Conservation (phyloP, 2,113 vertebrate species). For the Heterocephalus glaber region DNA sequence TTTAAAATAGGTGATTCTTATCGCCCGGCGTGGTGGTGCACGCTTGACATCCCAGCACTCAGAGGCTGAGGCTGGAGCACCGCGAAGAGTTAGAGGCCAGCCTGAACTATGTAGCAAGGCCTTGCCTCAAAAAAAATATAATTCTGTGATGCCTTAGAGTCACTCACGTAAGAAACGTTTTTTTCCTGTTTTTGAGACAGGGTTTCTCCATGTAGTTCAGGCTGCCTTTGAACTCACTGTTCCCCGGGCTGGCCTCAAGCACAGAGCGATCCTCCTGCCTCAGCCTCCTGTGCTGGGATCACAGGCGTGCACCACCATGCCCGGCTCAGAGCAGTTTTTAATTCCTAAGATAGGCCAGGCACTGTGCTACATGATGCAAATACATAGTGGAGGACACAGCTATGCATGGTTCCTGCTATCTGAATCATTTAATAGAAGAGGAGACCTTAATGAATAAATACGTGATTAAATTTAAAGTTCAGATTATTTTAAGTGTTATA, state of each 20-base stretch:
- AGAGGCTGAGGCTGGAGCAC: background rate
- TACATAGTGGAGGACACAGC: background rate
- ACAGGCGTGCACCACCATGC: background rate
- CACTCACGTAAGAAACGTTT: background rate
- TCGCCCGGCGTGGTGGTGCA: background rate
- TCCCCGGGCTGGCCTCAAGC: background rate
- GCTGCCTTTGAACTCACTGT: background rate
- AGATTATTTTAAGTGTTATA: background rate
- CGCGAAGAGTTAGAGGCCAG: background rate
- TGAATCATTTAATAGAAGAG: slow-evolving; percentile 20
- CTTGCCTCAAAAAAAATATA: background rate
- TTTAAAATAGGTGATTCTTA: slow-evolving; percentile 34
- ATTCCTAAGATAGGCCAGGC: background rate
- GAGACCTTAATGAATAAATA: slow-evolving; percentile 3
- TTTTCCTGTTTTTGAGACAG: background rate
- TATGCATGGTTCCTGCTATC: background rate
- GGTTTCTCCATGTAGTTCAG: background rate
- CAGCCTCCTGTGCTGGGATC: background rate
- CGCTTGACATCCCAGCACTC: background rate
- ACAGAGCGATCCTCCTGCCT: background rate
- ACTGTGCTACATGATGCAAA: background rate
- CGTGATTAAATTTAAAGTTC: slow-evolving; percentile 20
- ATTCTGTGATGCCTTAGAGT: background rate
- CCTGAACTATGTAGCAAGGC: background rate
- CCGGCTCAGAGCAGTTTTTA: background rate